Evolutionary conservation across 2,797 vertebrate genomes (phyloP), one percentile per base, ranked within the genome.

Genomic region (Bovichtus diacanthus): DNA sequence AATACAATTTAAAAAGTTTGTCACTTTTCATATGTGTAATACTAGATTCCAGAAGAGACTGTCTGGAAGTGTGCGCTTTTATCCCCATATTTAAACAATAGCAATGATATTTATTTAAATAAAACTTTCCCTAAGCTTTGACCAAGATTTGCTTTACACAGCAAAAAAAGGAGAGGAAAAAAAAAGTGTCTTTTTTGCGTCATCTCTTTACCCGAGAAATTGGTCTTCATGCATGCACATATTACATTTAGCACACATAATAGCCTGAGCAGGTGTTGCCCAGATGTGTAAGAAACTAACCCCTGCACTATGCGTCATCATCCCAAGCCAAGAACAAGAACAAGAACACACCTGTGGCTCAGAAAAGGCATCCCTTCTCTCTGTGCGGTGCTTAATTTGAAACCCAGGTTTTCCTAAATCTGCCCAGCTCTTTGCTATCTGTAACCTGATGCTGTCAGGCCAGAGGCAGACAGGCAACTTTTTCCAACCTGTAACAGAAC

Each of bases 211-310:
- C 61, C 34, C 64, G 39, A 36, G 1, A 5, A 44, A 55, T 2
- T 29, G 18, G 2, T 61, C n/a, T 44, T 68, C 15, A 53, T 34
- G 25, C 31, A 23, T 54, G 31, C 19, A 44, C 58, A 38, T 50
- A 34, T 54, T 34, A 31, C 23, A 31, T 19, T 19, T 8, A 44
- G 31, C 25, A 54, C 65, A 63, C 3, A 13, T 16, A 69, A 63
- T 27, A 31, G 46, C 19, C 29, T 78, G 73, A 53, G 80, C 86
- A 94, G 85, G 73, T 82, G 60, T 80, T 91, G 80, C 54, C 85
- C 90, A 94, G 87, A 94, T 91, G 89, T 90, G 58, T 23, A 61
- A 69, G 66, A 77, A 68, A 44, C 54, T 51, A 41, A 49, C 12
- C 25, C 13, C 54, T 9, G 11, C 65, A 9, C 5, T 29, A 3